Percentiles rank a stretch among this genome's conserved stretches.
Conservation (phyloP, 2,797 vertebrate genomes). For the Halcyon badia region DNA sequence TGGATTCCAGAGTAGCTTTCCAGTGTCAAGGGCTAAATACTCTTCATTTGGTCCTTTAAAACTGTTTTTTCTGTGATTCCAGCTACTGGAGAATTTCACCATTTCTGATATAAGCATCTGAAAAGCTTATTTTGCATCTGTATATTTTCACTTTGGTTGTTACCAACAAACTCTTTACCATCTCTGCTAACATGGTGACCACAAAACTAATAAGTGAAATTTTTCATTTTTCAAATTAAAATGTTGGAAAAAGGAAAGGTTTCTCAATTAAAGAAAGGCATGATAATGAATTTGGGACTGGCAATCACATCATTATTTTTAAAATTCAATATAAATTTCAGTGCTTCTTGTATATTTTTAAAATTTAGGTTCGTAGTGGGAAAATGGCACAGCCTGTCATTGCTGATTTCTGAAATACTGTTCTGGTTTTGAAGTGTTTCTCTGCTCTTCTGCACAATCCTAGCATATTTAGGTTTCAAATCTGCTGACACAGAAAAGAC, state of each 20-base stretch:
- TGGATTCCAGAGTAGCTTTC: neutral
- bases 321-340: neutral
- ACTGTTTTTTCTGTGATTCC: neutral
- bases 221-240: neutral
- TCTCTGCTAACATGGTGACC: neutral
- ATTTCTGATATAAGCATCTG: neutral
- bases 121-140: neutral
- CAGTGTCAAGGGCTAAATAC: neutral
- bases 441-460: constrained; percentile 18
- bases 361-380: neutral
- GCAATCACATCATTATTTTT: neutral
- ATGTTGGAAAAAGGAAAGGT: neutral
- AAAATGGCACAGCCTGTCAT: neutral
- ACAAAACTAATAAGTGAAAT: neutral
- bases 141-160: neutral
- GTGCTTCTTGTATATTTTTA: neutral
- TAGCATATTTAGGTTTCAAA: constrained; percentile 46
- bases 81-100: neutral
- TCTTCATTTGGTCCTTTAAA: constrained; percentile 14
- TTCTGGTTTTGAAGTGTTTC: constrained; percentile 24
- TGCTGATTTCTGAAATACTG: neutral
- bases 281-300: neutral
- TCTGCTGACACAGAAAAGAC: constrained; percentile 42
- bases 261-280: neutral
- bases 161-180: neutral